These are phyloP conservation scores for Toxotes lorentzi DNA, from an alignment of 2,797 vertebrate species.

Conservation along the genomic window DNA sequence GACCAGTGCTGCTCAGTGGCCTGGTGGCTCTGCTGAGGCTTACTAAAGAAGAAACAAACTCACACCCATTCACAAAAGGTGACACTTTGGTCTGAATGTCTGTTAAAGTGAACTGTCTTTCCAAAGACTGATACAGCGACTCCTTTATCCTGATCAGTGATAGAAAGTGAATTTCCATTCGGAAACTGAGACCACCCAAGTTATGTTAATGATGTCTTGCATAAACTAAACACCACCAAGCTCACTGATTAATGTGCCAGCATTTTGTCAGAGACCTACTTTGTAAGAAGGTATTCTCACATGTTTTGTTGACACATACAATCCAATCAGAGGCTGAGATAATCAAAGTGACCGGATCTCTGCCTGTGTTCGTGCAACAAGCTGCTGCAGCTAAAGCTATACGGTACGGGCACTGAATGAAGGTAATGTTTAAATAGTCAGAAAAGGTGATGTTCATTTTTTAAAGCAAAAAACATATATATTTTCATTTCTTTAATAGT, in stretches of 20 bases:
- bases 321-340: conserved; percentile 64
- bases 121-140: background rate
- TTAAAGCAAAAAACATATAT: background rate
- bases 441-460: background rate
- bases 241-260: background rate
- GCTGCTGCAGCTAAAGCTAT: conserved; percentile 88
- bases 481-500: background rate
- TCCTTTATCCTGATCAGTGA: background rate
- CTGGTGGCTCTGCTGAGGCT: conserved; percentile 86
- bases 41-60: conserved; percentile 43
- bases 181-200: background rate
- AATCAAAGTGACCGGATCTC: conserved; percentile 58
- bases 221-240: background rate
- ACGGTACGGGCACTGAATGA: conserved; percentile 68
- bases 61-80: conserved; percentile 79
- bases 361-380: conserved; percentile 84
- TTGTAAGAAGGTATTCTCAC: background rate
- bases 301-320: background rate
- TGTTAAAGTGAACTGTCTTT: background rate
- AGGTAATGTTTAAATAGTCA: background rate
- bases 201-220: background rate
- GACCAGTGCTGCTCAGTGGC: conserved; percentile 78
- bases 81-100: background rate
- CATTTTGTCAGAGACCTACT: background rate
- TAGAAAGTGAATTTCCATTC: background rate